Evolutionary conservation across 2,888 invertebrate species (phyloP).

Genomic region (Coleophora flavipennella): DNA sequence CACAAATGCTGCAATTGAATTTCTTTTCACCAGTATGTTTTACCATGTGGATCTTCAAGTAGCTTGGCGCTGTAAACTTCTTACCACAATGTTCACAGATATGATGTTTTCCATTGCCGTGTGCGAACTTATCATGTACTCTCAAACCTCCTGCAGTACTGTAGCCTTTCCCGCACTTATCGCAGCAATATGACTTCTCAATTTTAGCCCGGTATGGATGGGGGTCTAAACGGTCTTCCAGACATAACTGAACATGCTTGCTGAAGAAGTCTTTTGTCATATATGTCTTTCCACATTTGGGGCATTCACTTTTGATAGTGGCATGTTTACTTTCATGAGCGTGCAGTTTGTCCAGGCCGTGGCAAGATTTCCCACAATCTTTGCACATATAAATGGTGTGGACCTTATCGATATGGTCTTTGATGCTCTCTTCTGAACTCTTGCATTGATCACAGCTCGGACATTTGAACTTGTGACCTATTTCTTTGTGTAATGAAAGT

Average conservation of each 20-base stretch:
- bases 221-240: constrained; percentile 41
- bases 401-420: constrained; percentile 29
- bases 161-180: constrained; percentile 50
- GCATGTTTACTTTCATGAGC: constrained; percentile 48
- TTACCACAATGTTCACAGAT: constrained; percentile 49
- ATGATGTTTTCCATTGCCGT: constrained; percentile 53
- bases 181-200: constrained; percentile 37
- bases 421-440: constrained; percentile 33
- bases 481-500: constrained; percentile 26
- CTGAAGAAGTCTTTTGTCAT: constrained; percentile 45
- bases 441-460: constrained; percentile 29
- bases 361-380: constrained; percentile 48
- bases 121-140: constrained; percentile 52
- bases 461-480: constrained; percentile 31
- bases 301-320: constrained; percentile 36
- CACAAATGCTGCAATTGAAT: constrained; percentile 49
- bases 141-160: constrained; percentile 51
- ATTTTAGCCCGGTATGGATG: constrained; percentile 48
- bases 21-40: constrained; percentile 59
- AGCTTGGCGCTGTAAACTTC: constrained; percentile 59
- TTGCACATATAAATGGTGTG: constrained; percentile 43
- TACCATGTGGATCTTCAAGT: constrained; percentile 50
- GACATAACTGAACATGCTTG: constrained; percentile 50
- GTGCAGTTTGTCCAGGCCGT: constrained; percentile 37
- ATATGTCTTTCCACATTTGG: constrained; percentile 55